phyloP scores from a whole-genome alignment of 2,113 vertebrate species.

The Python bivittatus region DNA sequence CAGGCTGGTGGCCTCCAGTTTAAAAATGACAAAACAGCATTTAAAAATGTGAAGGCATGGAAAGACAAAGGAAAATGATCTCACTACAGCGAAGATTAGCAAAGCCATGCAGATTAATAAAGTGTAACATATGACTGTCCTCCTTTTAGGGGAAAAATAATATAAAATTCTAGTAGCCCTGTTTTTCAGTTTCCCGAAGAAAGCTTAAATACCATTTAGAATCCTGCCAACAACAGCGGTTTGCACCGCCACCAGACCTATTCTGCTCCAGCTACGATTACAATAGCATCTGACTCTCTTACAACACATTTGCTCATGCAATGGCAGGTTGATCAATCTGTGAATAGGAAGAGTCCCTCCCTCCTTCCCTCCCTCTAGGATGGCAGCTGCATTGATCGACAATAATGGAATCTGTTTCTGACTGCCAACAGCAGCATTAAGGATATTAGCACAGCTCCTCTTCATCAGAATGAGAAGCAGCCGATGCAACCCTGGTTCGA shows the following conservation, averaged over 20 bases:
- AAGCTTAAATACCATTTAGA: conserved; percentile 61
- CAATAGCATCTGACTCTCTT: conserved; percentile 67
- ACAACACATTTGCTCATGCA: conserved; percentile 72
- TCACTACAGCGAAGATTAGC: conserved; percentile 55
- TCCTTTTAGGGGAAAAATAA: conserved; percentile 19
- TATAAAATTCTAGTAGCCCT: conserved; percentile 67
- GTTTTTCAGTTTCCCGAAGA: conserved; percentile 65
- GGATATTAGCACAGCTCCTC: conserved; percentile 68
- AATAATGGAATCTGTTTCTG: conserved; percentile 76
- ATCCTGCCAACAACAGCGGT: conserved; percentile 48
- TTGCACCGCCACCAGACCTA: conserved; percentile 60
- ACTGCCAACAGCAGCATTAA: conserved; percentile 75
- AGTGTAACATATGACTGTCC: conserved; percentile 51
- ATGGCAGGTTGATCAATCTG: conserved; percentile 82
- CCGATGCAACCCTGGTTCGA: conserved; percentile 57
- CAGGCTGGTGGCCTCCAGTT: conserved; percentile 49
- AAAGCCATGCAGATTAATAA: conserved; percentile 61
- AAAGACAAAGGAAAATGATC: conserved; percentile 63
- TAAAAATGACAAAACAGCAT: conserved; percentile 51
- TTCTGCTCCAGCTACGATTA: conserved; percentile 69
- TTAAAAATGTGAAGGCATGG: conserved; percentile 50
- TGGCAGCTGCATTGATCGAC: conserved; percentile 81
- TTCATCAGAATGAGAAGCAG: conserved; percentile 59
- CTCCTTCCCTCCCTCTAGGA: conserved; percentile 70
- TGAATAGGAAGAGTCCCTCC: conserved; percentile 78